phyloP scores from a whole-genome alignment of 1,140 invertebrate species.

The Thrips palmi region DNA sequence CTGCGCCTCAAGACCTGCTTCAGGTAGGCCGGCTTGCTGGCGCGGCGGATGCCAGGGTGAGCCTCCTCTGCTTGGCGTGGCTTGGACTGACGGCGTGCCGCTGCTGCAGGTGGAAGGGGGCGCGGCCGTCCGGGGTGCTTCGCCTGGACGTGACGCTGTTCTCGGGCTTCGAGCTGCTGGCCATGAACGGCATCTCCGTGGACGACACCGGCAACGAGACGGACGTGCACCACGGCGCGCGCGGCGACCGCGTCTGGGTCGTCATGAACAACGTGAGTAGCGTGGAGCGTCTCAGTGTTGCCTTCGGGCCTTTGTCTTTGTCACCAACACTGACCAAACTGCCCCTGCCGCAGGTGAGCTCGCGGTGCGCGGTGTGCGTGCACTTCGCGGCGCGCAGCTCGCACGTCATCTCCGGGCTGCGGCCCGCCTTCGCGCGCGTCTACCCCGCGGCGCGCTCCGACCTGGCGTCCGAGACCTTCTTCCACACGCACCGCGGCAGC shows the following conservation, averaged over 20 bases:
- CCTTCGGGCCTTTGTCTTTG: background rate
- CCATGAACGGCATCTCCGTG: conserved; percentile 26
- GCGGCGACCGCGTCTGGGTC: conserved; percentile 38
- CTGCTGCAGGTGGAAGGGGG: conserved; percentile 33
- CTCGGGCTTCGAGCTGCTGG: conserved; percentile 36
- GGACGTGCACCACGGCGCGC: conserved; percentile 33
- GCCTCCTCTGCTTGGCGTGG: too few relatives aligned
- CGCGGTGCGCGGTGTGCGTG: conserved; percentile 34
- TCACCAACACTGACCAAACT: background rate
- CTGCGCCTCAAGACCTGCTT: conserved; percentile 38
- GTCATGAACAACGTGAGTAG: conserved; percentile 35
- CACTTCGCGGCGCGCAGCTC: conserved; percentile 33
- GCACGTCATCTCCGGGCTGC: conserved; percentile 33
- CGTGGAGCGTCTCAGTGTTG: background rate
- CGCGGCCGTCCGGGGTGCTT: conserved; percentile 33
- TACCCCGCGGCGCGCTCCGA: conserved; percentile 36
- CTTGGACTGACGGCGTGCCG: background rate
- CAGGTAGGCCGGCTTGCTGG: conserved; percentile 22
- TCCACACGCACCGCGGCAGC: conserved; percentile 33
- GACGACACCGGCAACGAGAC: conserved; percentile 29
- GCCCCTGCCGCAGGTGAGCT: conserved; percentile 19
- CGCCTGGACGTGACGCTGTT: conserved; percentile 37
- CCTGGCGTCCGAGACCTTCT: conserved; percentile 37
- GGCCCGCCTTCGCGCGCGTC: conserved; percentile 37
- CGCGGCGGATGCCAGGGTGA: too few relatives aligned